Evolutionary conservation across 2,888 invertebrate genomes (phyloP), one percentile per base, ranked within the genome.

Genomic region (Keiferia lycopersicella): DNA sequence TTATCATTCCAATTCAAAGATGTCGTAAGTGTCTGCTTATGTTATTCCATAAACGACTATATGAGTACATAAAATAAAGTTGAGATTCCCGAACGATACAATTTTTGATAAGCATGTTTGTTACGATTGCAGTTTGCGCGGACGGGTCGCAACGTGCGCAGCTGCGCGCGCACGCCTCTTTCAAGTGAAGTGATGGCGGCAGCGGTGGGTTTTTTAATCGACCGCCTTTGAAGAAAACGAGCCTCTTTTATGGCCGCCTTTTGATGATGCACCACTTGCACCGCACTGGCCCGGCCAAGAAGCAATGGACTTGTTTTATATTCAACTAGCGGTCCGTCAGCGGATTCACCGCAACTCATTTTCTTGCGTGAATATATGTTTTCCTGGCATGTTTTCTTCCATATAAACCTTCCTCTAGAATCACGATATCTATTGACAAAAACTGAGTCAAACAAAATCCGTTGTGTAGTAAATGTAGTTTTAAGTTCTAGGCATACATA

Each of bases 71-170:
- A 26, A 26, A n/a, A 26, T 53, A 53, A 26, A 8, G 30, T n/a
- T n/a, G 26, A 30, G 51, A 16, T 56, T 56, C 10, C 56, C 34
- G n/a, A 34, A 18, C 10, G n/a, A 6, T n/a, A n/a, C 16, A n/a
- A 34, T 1, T 57, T 57, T 16, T 39, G 58, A 58, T 12, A 12
- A 20, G 26, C 60, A 60, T 14, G 60, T 60, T 60, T 39, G 39
- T 39, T 20, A 34, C 34, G 18, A 59, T 18, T 2, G 58, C 58
- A 41, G n/a, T 62, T 22, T 11, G 39, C 18, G 34, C 63, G 63
- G 60, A 61, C 65, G 64, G 53, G 65, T 66, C 64, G 65, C 56
- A 65, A 59, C 48, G 51, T 61, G 53, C 50, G 61, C 61, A 61
- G 61, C 61, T 61, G 61, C 50, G 61, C 61, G 50, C 50, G 61